phyloP scores from a whole-genome alignment of 2,797 vertebrate species.

The Gallinago nigripennis region DNA sequence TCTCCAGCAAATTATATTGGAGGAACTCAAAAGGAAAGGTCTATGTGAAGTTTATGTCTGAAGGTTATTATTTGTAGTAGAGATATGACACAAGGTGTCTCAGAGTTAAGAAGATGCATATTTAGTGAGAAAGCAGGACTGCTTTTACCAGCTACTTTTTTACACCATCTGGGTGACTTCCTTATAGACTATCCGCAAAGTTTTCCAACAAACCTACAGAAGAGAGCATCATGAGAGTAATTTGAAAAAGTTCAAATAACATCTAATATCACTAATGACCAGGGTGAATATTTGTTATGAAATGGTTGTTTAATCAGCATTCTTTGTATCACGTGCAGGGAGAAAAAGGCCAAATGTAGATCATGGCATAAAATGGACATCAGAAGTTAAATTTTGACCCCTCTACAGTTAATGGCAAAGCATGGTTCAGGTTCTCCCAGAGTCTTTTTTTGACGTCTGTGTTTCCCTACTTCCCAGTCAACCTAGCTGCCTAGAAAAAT shows the following conservation, averaged over 20 bases:
- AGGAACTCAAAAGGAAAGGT: neutral
- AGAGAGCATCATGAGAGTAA: neutral
- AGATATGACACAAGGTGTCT: fast-evolving
- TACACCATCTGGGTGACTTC: neutral
- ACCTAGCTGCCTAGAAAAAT: neutral
- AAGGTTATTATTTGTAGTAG: neutral
- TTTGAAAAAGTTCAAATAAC: neutral
- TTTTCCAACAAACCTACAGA: neutral
- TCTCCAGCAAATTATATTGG: neutral
- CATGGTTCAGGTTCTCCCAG: neutral
- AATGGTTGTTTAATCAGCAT: neutral
- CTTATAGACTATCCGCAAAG: neutral
- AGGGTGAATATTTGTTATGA: neutral
- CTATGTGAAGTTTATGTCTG: neutral
- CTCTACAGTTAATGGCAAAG: neutral
- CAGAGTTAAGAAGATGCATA: neutral
- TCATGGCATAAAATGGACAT: neutral
- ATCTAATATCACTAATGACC: neutral
- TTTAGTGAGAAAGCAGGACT: neutral
- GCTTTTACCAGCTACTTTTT: neutral
- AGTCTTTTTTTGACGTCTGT: neutral
- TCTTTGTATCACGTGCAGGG: neutral
- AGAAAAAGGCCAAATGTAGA: neutral
- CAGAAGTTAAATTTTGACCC: neutral
- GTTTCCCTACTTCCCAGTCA: neutral